Evolutionary conservation across 30 jellyfish, hydroid and myxozoan genomes (phyloP).

Genomic region (Nemopilema nomurai): DNA sequence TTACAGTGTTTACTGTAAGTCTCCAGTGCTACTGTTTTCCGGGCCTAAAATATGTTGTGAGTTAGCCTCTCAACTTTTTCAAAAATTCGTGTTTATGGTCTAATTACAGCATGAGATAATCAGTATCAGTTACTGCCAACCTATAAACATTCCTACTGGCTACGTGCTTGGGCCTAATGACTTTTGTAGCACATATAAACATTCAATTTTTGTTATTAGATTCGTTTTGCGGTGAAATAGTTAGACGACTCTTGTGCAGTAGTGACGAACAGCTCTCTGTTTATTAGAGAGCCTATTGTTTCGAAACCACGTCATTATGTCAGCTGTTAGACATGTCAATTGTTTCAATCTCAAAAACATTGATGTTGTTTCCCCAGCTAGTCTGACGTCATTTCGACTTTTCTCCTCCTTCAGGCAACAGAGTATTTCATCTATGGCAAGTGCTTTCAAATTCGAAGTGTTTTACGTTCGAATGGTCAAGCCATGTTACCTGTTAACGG

Average conservation of each 20-base stretch:
- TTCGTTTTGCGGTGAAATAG: neutral
- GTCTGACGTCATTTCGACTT: neutral
- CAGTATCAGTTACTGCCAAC: too few species aligned
- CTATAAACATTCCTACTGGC: too few species aligned
- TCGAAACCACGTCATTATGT: neutral
- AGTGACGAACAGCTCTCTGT: too few species aligned
- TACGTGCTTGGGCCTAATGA: too few species aligned
- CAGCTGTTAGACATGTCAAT: neutral
- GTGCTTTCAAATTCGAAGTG: slow-evolving; percentile 8
- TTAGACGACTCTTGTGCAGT: neutral
- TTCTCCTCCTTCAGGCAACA: neutral
- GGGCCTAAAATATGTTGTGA: too few species aligned
- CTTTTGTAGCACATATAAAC: too few species aligned
- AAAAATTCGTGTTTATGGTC: too few species aligned
- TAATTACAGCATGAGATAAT: too few species aligned
- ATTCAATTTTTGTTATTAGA: too few species aligned
- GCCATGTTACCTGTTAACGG: slow-evolving; percentile 22
- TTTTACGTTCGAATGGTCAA: neutral
- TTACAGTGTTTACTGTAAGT: too few species aligned
- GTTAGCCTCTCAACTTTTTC: too few species aligned
- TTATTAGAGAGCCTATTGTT: neutral
- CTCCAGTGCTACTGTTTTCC: too few species aligned
- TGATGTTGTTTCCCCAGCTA: neutral
- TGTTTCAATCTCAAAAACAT: neutral
- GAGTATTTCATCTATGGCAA: neutral